Evolutionary conservation across 2,888 invertebrate genomes (phyloP), one percentile per base, ranked within the genome.

Genomic region (Phanerotoma sp.): DNA sequence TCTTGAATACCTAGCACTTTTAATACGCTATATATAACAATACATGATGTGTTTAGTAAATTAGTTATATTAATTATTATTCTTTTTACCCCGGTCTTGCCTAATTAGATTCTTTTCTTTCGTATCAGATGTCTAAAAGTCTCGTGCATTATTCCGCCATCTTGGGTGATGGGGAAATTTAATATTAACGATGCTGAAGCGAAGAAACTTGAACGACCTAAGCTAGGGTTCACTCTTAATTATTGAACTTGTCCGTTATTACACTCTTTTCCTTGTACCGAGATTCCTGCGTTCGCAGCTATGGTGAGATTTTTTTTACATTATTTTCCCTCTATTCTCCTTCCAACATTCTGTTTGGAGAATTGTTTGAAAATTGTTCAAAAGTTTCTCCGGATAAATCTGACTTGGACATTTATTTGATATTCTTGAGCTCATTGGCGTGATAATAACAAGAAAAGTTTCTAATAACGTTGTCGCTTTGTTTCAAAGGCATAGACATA

Each of bases 231-330:
- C 58, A 55, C 53, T 61, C 58, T 63, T 66, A 65, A 69, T 70
- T 66, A 68, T 66, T 60, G 61, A 61, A 67, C 64, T 66, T 66
- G 59, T 58, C 61, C 54, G 57, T 58, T 58, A 58, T 56, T 58
- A 62, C 60, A 51, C 56, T 51, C 35, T 54, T 53, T 37, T 37
- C 37, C 21, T 20, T 22, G 22, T 18, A 41, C 33, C 41, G 42
- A 35, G 48, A 47, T 48, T 47, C 48, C 42, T 46, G 16, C n/a
- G n/a, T 35, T 6, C 21, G 10, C 18, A 11, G 15, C 41, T 41
- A 28, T 32, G 35, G 25, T 35, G 28, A 32, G 32, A 32, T n/a
- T 21, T 38, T 20, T 28, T 32, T 53, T 38, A n/a, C n/a, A n/a
- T 35, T 18, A 16, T 28, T 35, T 54, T 20, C 28, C 20, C 33